Evolutionary conservation across 1,140 invertebrate genomes (phyloP).

Genomic region (Pogonomyrmex barbatus): DNA sequence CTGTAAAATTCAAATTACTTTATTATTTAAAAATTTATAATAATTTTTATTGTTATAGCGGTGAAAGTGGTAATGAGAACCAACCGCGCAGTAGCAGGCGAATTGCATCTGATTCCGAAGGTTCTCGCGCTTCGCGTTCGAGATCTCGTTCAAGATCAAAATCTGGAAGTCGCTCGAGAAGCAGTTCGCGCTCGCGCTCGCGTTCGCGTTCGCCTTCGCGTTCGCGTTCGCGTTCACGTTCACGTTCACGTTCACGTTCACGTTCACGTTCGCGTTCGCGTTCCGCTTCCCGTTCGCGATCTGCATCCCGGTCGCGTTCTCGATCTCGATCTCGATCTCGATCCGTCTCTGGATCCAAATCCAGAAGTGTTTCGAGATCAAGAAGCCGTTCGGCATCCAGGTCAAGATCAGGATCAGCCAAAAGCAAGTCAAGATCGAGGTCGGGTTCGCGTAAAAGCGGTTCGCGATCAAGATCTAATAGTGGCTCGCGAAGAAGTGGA

Average conservation of each 20-base stretch:
- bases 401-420: conserved; percentile 77
- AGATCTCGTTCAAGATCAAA: conserved; percentile 80
- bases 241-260: conserved; percentile 69
- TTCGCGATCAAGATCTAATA: conserved; percentile 73
- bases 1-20: not conserved
- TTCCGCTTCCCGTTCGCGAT: conserved; percentile 77
- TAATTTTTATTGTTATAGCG: conserved; percentile 75
- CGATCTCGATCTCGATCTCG: conserved; percentile 70
- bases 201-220: conserved; percentile 75
- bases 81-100: conserved; percentile 81
- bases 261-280: conserved; percentile 63
- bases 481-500: conserved; percentile 67
- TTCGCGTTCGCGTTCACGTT: conserved; percentile 58
- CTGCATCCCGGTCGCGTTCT: conserved; percentile 75
- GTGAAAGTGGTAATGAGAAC: conserved; percentile 87
- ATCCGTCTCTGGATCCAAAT: conserved; percentile 78
- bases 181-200: conserved; percentile 74
- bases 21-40: not conserved
- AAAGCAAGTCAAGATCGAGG: conserved; percentile 76
- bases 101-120: conserved; percentile 85
- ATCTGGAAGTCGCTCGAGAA: conserved; percentile 78
- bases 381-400: conserved; percentile 72
- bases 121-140: conserved; percentile 81
- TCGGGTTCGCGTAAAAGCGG: conserved; percentile 69
- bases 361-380: conserved; percentile 66